These are phyloP conservation scores for Cephalopholis sonnerati DNA, from an alignment of 2,113 vertebrate genomes.

Conservation along the genomic window DNA sequence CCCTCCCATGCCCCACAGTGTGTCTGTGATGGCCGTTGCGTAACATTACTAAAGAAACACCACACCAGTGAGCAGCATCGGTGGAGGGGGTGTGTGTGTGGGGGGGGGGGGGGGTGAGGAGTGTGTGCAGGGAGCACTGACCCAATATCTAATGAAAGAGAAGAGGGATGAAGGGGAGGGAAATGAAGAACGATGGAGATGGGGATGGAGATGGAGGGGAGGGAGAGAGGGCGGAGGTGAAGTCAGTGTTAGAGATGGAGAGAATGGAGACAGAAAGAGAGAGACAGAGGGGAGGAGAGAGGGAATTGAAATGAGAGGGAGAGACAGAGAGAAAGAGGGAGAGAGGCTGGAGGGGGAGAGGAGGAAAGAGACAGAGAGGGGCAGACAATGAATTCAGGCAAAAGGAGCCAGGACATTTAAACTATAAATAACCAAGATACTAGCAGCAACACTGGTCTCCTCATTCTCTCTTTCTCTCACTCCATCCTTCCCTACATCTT, in stretches of 20 bases:
- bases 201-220: not conserved
- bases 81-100: conserved; percentile 26
- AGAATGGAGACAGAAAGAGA: conserved; percentile 14
- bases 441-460: conserved; percentile 61
- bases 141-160: conserved; percentile 71
- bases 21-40: conserved; percentile 66
- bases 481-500: conserved; percentile 19
- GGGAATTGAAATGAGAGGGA: conserved; percentile 6
- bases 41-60: conserved; percentile 73
- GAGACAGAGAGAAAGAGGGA: conserved; percentile 44
- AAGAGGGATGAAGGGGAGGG: conserved; percentile 43
- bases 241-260: conserved; percentile 6
- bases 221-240: conserved; percentile 30
- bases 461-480: conserved; percentile 1
- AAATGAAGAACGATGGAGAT: conserved; percentile 4
- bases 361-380: conserved; percentile 54
- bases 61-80: conserved; percentile 48
- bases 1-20: conserved; percentile 43
- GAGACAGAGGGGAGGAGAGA: conserved; percentile 9
- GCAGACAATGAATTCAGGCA: conserved; percentile 75
- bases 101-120: conserved; percentile 23
- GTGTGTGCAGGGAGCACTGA: conserved; percentile 54
- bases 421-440: conserved; percentile 76
- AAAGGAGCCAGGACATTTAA: conserved; percentile 69
- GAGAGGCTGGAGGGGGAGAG: conserved; percentile 38